Base-by-base conservation (phyloP, 2,888 invertebrate species). In the Isotomurus palustris region DNA sequence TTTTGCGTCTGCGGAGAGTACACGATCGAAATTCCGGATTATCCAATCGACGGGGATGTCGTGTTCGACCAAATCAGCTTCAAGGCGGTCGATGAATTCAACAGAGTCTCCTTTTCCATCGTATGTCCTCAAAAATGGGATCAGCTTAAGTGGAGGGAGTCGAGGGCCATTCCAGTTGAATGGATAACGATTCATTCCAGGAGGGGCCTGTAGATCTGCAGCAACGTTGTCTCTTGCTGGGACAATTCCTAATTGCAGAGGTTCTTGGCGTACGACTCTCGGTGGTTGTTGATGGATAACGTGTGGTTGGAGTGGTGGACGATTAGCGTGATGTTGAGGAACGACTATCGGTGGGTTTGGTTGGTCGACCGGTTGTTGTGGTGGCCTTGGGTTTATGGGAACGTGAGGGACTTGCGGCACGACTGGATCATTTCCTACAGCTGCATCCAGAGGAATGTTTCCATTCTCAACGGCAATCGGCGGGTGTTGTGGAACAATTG, bases 101-200 rank as follows among this genome's bases (percentile, higher is more conserved):
- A 17, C 28, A 10, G 41, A 12, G 29, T 41, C 35, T 12, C 27
- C 5, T 28, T 41, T 41, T 28, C 52, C 52, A 27, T 52, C 52
- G 27, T 25, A 52, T 40, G 6, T 40, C 17, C 40, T 8, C 8
- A 40, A 17, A 40, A 10, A 40, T 19, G 12, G 6, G 10, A 40
- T 6, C 6, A 40, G 6, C 17, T 40, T 40, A 8, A 40, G 17
- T 6, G 40, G 10, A 40, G 12, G 12, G 6, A 17, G 12, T n/a
- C 19, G 12, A 19, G n/a, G n/a, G n/a, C n/a, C n/a, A n/a, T n/a
- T n/a, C n/a, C n/a, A n/a, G n/a, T n/a, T n/a, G n/a, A n/a, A n/a
- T n/a, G n/a, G n/a, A n/a, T n/a, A n/a, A n/a, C n/a, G n/a, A n/a
- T n/a, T n/a, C n/a, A n/a, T n/a, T n/a, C n/a, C n/a, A n/a, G n/a